Evolutionary conservation across 2,797 vertebrate species (phyloP), one percentile per base, ranked within the genome.

Genomic region (Syndactyla subalaris): DNA sequence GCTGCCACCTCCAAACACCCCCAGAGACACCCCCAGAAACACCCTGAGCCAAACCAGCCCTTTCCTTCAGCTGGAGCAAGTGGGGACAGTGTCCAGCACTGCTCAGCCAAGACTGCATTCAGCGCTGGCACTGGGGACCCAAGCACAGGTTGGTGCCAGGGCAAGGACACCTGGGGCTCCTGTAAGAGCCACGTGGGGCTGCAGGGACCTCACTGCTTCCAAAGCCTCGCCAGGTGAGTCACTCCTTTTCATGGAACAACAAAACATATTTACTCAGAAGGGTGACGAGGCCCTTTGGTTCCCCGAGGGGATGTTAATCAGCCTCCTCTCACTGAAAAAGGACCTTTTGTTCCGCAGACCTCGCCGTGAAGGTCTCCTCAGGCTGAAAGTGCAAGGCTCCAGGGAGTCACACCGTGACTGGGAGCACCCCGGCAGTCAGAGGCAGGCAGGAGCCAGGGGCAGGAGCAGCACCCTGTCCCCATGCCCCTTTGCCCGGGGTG

Each of bases 251-350:
- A 49, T 8, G 87, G 91, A 84, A 49, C 46, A 77, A 29, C 52
- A 68, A 48, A 68, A 45, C 14, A 3, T 19, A 2, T 75, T 92
- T 85, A 72, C 84, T 82, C 88, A 93, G 81, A 32, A 26, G 6
- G 15, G 91, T 75, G 94, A 96, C 14, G 63, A 85, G 78, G 77
- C 73, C 86, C 80, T 86, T 30, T 0, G 38, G 7, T 8, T 62
- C 26, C 89, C 95, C 82, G 2, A 74, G 87, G 88, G 73, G 22
- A 30, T 12, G 55, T 96, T 94, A 75, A 94, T 97, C 96, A 91
- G 72, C 75, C 89, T 89, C 72, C 49, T 58, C 85, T 16, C 34
- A 8, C 51, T 20, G 36, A 52, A 74, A 86, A 93, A 89, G 66
- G 39, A 34, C 51, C 57, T 89, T 89, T 91, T 95, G 92, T 95